A percentile compares a stretch with the other conserved stretches of the same genome.
These are phyloP conservation scores for Meganola albula DNA, from an alignment of 2,888 invertebrate species.

Conservation along the genomic window DNA sequence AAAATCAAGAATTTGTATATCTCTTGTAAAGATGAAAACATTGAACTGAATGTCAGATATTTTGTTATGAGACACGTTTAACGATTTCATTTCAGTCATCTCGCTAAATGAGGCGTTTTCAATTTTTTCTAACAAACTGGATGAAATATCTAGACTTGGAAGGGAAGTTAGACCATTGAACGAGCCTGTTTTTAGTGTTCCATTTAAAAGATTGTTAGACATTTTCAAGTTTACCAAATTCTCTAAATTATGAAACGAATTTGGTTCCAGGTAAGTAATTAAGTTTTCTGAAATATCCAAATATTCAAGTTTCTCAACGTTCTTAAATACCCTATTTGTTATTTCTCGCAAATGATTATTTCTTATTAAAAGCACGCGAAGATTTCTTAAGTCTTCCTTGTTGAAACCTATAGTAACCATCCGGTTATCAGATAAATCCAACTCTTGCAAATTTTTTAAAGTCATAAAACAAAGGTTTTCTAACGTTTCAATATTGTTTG, in stretches of 20 bases:
- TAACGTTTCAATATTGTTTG: constrained; percentile 40
- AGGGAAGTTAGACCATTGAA: constrained; percentile 46
- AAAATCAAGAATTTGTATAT: constrained; percentile 45
- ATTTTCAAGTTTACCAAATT: constrained; percentile 45
- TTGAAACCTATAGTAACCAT: constrained; percentile 42
- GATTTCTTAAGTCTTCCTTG: constrained; percentile 38
- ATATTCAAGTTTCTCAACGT: constrained; percentile 36
- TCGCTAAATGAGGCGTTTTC: constrained; percentile 48
- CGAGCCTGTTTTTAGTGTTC: constrained; percentile 36
- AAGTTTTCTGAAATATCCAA: constrained; percentile 54
- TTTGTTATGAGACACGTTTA: constrained; percentile 50
- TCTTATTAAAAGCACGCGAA: constrained; percentile 34
- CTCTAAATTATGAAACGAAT: constrained; percentile 38
- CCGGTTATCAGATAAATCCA: constrained; percentile 52
- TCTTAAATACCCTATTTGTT: constrained; percentile 33
- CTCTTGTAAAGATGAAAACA: constrained; percentile 39
- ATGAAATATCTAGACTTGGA: constrained; percentile 49
- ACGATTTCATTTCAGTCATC: constrained; percentile 40
- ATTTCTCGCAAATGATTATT: constrained; percentile 44
- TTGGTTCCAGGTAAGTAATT: constrained; percentile 37
- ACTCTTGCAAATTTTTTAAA: constrained; percentile 28
- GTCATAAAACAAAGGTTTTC: constrained; percentile 38
- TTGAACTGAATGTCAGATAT: constrained; percentile 44
- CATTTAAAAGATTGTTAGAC: constrained; percentile 45
- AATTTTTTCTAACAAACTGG: constrained; percentile 35